Evolutionary conservation across 2,797 vertebrate species (phyloP).

Genomic region (Momotus momota): DNA sequence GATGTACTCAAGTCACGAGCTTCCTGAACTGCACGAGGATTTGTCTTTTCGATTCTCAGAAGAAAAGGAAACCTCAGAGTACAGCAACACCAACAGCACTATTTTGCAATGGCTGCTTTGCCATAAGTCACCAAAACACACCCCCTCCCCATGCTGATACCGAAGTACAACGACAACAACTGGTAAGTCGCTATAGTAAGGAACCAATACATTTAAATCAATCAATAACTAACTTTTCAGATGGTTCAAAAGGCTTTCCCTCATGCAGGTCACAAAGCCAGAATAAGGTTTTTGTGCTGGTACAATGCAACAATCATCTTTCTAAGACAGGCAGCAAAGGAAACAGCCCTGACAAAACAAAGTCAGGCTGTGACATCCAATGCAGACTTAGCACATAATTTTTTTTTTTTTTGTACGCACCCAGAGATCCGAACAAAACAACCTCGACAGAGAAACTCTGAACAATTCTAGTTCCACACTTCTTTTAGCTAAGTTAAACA

Average conservation of each 20-base stretch:
- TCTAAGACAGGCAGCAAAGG: neutral
- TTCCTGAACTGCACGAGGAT: neutral
- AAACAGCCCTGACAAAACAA: neutral
- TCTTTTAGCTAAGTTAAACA: neutral
- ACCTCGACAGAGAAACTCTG: neutral
- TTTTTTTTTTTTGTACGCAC: neutral
- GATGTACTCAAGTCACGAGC: neutral
- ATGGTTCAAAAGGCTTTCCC: slow-evolving; percentile 10
- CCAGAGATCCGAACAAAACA: neutral
- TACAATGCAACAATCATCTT: neutral
- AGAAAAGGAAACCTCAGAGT: neutral
- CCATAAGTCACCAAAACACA: neutral
- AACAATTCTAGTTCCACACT: neutral
- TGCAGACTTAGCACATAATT: neutral
- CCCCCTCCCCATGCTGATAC: neutral
- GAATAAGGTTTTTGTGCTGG: neutral
- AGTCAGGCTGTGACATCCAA: neutral
- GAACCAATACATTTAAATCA: neutral
- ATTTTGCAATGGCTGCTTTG: neutral
- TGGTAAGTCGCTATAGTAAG: neutral
- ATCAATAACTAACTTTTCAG: neutral
- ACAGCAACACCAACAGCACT: slow-evolving; percentile 5
- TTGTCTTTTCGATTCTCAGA: neutral
- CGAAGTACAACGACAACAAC: neutral
- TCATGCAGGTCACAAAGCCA: neutral